phyloP scores from a whole-genome alignment of 2,113 vertebrate genomes.

The Copsychus sechellarum region DNA sequence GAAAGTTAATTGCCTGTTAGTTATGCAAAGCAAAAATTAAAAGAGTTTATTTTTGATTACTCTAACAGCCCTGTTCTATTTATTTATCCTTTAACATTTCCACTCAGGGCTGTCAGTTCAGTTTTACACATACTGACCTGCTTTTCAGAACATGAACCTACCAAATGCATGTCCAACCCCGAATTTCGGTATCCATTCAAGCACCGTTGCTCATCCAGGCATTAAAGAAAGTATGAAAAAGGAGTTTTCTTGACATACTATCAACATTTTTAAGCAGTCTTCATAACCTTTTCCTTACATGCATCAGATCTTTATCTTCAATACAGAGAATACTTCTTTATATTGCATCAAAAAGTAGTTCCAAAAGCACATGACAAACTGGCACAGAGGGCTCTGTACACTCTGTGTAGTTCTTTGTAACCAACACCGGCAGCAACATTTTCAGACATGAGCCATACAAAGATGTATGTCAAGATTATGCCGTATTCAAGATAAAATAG shows the following conservation, averaged over 20 bases:
- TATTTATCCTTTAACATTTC: conserved; percentile 27
- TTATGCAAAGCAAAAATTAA: conserved; percentile 46
- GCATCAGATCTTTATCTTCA: background rate
- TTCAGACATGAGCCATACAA: background rate
- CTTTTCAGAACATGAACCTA: background rate
- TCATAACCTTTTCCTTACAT: background rate
- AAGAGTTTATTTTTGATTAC: conserved; percentile 46
- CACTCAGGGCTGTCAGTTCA: conserved; percentile 10
- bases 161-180: background rate
- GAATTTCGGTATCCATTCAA: background rate
- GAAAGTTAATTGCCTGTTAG: conserved; percentile 63
- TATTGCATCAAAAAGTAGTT: background rate
- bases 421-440: background rate
- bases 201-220: background rate
- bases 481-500: background rate
- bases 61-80: conserved; percentile 37
- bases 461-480: background rate
- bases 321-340: background rate
- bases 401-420: background rate
- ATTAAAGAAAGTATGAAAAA: background rate
- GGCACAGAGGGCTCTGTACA: background rate
- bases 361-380: background rate
- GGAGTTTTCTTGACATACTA: background rate
- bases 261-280: background rate
- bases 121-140: background rate